Conservation (phyloP, 2,797 vertebrate species). For the Syngnathus rostellatus region DNA sequence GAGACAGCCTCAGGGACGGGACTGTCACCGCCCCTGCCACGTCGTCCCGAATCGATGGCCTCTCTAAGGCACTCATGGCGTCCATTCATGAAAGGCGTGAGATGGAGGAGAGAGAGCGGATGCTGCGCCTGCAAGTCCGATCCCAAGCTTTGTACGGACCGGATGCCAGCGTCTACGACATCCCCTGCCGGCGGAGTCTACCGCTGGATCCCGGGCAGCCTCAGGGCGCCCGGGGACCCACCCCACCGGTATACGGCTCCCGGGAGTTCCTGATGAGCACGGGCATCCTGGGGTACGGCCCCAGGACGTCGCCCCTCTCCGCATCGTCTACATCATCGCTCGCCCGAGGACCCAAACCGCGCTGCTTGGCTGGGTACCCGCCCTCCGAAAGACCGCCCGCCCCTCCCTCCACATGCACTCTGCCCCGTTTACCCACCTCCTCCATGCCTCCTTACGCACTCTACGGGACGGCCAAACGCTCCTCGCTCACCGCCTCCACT, state of each 20-base stretch:
- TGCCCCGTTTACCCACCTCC: slow-evolving; percentile 71
- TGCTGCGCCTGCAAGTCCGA: slow-evolving; percentile 69
- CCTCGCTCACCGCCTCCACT: slow-evolving; percentile 76
- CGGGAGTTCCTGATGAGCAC: slow-evolving; percentile 85
- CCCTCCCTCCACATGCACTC: slow-evolving; percentile 62
- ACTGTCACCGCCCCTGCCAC: slow-evolving; percentile 46
- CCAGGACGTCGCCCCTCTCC: slow-evolving; percentile 79
- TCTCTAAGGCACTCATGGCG: slow-evolving; percentile 87
- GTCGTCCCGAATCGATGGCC: slow-evolving; percentile 81
- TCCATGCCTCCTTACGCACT: slow-evolving; percentile 44
- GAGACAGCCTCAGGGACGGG: slow-evolving; percentile 46
- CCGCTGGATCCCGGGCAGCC: slow-evolving; percentile 71
- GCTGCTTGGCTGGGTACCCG: slow-evolving; percentile 78
- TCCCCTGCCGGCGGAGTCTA: slow-evolving; percentile 81
- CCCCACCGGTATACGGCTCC: slow-evolving; percentile 79
- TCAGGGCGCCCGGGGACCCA: slow-evolving; percentile 57
- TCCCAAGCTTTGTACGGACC: slow-evolving; percentile 64
- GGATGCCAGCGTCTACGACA: slow-evolving; percentile 81
- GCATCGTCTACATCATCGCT: slow-evolving; percentile 81
- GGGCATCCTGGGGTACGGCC: slow-evolving; percentile 72
- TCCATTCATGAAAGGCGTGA: slow-evolving; percentile 88
- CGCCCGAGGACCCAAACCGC: slow-evolving; percentile 75
- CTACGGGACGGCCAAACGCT: slow-evolving; percentile 73
- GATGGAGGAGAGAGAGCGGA: slow-evolving; percentile 81
- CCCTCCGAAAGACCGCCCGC: slow-evolving; percentile 73